A percentile compares a stretch with the other conserved stretches of the same genome.
These are phyloP conservation scores for Arvicola amphibius DNA, from an alignment of 2,797 vertebrate species.

Conservation along the genomic window DNA sequence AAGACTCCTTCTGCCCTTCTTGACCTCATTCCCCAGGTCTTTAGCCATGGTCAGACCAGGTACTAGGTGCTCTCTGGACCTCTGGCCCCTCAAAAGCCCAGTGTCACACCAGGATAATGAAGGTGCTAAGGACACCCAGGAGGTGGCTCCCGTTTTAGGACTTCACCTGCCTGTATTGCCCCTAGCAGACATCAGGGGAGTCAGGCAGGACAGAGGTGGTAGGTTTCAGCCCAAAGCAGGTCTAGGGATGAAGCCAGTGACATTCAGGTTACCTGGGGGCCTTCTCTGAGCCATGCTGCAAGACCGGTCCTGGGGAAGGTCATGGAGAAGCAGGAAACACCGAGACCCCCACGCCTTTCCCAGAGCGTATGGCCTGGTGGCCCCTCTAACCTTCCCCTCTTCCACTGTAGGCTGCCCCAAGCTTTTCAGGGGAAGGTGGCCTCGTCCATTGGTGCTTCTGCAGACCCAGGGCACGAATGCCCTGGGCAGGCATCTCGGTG, in stretches of 20 bases:
- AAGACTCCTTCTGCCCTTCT: neutral
- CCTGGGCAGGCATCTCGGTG: conserved; percentile 51
- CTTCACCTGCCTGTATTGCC: neutral
- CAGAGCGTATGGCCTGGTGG: neutral
- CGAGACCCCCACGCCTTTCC: neutral
- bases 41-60: neutral
- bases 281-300: conserved; percentile 25
- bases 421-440: neutral
- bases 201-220: neutral
- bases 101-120: neutral
- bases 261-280: neutral
- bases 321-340: neutral
- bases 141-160: neutral
- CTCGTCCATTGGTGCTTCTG: conserved; percentile 65
- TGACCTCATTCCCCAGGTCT: neutral
- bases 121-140: conserved; percentile 60
- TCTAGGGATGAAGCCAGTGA: conserved; percentile 26
- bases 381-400: neutral
- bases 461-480: neutral
- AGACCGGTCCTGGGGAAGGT: neutral
- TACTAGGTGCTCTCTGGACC: conserved; percentile 24
- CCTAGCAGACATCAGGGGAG: fast-evolving
- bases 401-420: neutral
- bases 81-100: neutral
- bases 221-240: conserved; percentile 60